phyloP scores from a whole-genome alignment of 2,113 vertebrate genomes.

The Lycaon pictus region DNA sequence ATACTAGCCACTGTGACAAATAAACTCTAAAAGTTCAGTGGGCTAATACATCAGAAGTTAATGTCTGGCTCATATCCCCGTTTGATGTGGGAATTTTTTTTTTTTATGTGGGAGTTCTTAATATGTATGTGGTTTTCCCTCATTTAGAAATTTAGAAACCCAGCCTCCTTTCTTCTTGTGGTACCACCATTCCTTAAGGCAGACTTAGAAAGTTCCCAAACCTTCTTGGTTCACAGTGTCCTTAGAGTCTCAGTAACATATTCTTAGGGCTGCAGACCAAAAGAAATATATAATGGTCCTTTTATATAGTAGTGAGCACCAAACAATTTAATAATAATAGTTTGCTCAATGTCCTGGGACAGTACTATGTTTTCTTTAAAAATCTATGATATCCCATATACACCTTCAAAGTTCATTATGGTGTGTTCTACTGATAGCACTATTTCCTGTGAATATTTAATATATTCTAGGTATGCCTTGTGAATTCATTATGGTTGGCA shows the following conservation, averaged over 20 bases:
- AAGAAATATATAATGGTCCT: background rate
- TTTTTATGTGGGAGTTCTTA: background rate
- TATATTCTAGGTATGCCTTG: background rate
- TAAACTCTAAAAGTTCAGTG: background rate
- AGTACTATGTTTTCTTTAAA: background rate
- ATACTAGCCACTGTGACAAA: background rate
- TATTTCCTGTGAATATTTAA: constrained; percentile 41
- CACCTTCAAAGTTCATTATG: background rate
- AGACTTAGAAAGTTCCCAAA: background rate
- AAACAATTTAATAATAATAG: background rate
- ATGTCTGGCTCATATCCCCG: background rate
- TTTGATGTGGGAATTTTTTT: background rate
- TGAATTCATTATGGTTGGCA: background rate
- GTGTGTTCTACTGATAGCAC: background rate
- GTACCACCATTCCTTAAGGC: background rate
- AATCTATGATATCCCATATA: background rate
- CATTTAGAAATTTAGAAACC: background rate
- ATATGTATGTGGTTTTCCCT: background rate
- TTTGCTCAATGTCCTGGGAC: background rate
- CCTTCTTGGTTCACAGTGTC: background rate
- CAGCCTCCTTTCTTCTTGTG: background rate
- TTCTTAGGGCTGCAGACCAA: background rate
- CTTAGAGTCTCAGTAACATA: background rate
- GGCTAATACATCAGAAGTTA: constrained; percentile 5
- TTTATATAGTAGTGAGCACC: constrained; percentile 8